Base-by-base conservation (phyloP, 2,113 vertebrate species). In the Pipra filicauda region DNA sequence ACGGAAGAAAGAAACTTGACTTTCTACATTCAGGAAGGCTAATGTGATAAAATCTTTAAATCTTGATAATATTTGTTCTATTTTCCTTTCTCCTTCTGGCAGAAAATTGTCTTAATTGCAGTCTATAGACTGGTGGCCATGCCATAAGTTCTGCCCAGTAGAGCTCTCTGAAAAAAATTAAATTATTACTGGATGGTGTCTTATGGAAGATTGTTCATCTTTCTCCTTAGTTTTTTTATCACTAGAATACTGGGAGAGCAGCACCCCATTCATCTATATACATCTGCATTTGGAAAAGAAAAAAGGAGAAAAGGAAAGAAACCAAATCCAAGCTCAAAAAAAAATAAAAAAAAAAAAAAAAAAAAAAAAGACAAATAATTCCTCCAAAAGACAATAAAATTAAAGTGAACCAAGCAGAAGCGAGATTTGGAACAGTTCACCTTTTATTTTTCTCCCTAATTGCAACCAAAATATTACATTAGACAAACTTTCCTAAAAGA, bases 151-250 rank as follows among this genome's bases (percentile, higher is more conserved):
- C 30, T 52, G 44, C 18, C 8, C 24, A 12, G 11, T 65, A 41
- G 8, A 83, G 5, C 4, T 51, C 11, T 59, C 15, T 18, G 7
- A 52, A 80, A 49, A 87, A 59, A 52, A 59, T 8, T 33, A 23
- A 41, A 66, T 62, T 43, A 8, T 54, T 64, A 6, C 28, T 1
- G 0, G 3, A 2, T 33, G 3, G 14, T 73, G 17, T 71, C 31
- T 71, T 79, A n/a, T 3, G 2, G 12, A 49, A 82, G 35, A 37
- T 23, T 7, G 1, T 39, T 76, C 11, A 19, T 28, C 1, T 69
- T 22, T 58, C 17, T 67, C 11, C 14, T 33, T 15, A 35, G 11
- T 23, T 30, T n/a, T 37, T 73, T 62, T 54, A 22, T 55, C 10
- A 44, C 24, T 33, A 16, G 28, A 49, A 39, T 41, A 41, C 17